A percentile compares a stretch with the other conserved stretches of the same genome.
phyloP scores from a whole-genome alignment of 2,113 vertebrate genomes.

The Lagenorhynchus albirostris region DNA sequence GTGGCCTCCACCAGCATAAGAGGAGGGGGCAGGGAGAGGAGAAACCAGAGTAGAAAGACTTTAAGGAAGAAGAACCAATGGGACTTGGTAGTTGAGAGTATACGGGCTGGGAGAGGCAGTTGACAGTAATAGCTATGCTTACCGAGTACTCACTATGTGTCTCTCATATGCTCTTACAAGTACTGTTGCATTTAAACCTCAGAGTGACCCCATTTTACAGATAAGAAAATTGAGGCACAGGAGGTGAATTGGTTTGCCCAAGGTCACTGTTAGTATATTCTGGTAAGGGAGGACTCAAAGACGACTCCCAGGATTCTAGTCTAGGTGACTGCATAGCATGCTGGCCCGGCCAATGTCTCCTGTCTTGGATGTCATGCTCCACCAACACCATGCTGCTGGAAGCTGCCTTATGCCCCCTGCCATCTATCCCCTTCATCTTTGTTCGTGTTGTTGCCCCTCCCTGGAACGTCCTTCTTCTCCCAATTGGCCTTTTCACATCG shows the following conservation, averaged over 20 bases:
- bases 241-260: not conserved
- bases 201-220: not conserved
- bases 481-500: not conserved
- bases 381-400: not conserved
- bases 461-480: not conserved
- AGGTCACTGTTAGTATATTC: not conserved
- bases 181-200: not conserved
- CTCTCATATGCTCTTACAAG: too few relatives aligned
- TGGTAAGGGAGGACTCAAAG: not conserved
- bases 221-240: not conserved
- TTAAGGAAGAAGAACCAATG: not conserved
- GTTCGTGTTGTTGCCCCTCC: not conserved
- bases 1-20: not conserved
- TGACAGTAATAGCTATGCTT: not conserved
- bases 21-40: not conserved
- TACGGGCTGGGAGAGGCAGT: not conserved
- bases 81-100: not conserved
- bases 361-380: not conserved
- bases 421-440: not conserved
- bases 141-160: not conserved
- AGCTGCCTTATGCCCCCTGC: not conserved
- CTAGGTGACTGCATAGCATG: not conserved
- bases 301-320: not conserved
- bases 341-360: not conserved
- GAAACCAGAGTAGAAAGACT: not conserved